Conservation (phyloP, 2,888 invertebrate genomes). For the Ornithoptera priamus region DNA sequence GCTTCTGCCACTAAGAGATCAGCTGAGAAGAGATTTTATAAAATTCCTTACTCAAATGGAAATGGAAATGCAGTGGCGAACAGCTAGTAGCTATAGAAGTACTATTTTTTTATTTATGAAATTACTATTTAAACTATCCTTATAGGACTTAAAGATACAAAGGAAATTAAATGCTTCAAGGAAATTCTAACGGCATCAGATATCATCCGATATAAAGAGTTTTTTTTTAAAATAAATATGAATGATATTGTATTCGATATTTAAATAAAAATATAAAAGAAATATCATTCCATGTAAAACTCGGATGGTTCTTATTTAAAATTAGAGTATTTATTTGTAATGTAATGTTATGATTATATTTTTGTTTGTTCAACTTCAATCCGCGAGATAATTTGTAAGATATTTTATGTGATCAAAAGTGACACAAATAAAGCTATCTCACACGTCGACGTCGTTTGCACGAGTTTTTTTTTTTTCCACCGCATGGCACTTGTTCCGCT, state of each 20-base stretch:
- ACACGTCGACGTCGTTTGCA: constrained; percentile 5
- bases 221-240: too few species aligned
- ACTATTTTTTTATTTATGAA: too few species aligned
- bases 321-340: constrained; percentile 9
- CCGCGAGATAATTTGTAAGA: constrained; percentile 17
- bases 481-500: constrained; percentile 10
- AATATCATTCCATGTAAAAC: background rate
- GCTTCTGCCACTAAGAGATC: too few species aligned
- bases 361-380: constrained; percentile 19
- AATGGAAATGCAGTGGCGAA: too few species aligned
- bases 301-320: background rate
- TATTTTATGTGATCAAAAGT: constrained; percentile 12
- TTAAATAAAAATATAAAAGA: background rate
- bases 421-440: constrained; percentile 26
- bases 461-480: constrained; percentile 1
- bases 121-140: too few species aligned
- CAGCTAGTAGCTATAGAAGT: too few species aligned
- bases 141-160: too few species aligned
- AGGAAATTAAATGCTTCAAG: too few species aligned
- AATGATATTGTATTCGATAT: background rate
- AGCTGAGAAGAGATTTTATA: too few species aligned
- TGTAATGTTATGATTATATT: constrained; percentile 2
- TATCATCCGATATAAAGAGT: too few species aligned
- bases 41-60: too few species aligned
- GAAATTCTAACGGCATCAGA: too few species aligned